These are phyloP conservation scores for Troglohyphantes excavatus DNA, from an alignment of 2,888 invertebrate genomes.

Conservation along the genomic window DNA sequence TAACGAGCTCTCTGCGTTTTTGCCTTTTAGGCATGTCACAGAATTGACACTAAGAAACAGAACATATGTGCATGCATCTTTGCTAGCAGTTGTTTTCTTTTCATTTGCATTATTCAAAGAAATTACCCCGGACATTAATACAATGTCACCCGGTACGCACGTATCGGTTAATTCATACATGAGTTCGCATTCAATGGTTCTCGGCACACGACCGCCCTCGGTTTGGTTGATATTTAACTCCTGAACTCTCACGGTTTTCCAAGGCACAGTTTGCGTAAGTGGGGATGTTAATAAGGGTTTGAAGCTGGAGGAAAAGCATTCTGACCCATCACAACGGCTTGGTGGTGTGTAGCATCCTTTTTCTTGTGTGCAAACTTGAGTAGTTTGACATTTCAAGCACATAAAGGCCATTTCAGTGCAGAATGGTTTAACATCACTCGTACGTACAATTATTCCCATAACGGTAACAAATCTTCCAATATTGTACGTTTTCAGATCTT, in stretches of 20 bases:
- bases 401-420: constrained; percentile 90
- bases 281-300: constrained; percentile 82
- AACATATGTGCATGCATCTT: constrained; percentile 84
- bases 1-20: constrained; percentile 83
- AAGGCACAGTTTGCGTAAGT: constrained; percentile 89
- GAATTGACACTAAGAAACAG: constrained; percentile 92
- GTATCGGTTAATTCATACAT: constrained; percentile 91
- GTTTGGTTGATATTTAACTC: constrained; percentile 88
- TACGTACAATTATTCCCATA: constrained; percentile 92
- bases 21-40: constrained; percentile 85
- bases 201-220: constrained; percentile 88
- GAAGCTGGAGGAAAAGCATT: constrained; percentile 82
- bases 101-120: constrained; percentile 85
- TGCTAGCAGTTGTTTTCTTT: constrained; percentile 80
- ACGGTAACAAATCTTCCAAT: constrained; percentile 91
- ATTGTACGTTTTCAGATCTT: constrained; percentile 88
- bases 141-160: constrained; percentile 93
- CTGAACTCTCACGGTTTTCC: constrained; percentile 91
- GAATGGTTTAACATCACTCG: constrained; percentile 88
- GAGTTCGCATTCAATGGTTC: constrained; percentile 92
- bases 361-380: constrained; percentile 87
- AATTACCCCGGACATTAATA: constrained; percentile 92
- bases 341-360: constrained; percentile 86
- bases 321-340: constrained; percentile 83
- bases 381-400: constrained; percentile 87